Evolutionary conservation across 1,140 invertebrate genomes (phyloP).

Genomic region (Cryptotermes secundus): DNA sequence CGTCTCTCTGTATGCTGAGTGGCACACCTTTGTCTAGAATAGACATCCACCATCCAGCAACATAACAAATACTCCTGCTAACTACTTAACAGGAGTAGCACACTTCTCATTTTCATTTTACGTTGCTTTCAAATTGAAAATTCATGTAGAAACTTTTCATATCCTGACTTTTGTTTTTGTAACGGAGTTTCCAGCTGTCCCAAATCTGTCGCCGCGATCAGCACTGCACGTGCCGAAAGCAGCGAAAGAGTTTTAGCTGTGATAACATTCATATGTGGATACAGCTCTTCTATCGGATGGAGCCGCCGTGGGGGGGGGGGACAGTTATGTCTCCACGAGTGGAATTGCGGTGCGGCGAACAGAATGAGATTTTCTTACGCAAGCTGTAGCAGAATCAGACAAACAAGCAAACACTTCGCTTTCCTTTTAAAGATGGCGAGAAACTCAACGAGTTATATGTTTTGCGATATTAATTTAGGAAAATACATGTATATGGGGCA

Average conservation of each 20-base stretch:
- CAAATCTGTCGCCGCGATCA: not conserved
- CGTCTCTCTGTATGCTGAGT: not conserved
- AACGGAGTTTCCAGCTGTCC: not conserved
- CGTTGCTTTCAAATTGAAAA: not conserved
- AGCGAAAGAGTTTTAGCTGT: not conserved
- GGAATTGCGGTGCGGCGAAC: too few species aligned
- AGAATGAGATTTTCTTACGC: too few species aligned
- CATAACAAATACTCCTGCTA: not conserved
- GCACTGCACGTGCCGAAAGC: not conserved
- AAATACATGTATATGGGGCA: too few species aligned
- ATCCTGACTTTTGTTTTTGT: not conserved
- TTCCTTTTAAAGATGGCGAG: too few species aligned
- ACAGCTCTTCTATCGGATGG: too few species aligned
- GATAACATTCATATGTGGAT: not conserved
- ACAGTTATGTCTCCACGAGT: too few species aligned
- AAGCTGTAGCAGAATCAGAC: too few species aligned
- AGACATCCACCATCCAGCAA: not conserved
- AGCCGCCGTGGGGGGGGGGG: too few species aligned
- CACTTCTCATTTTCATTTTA: not conserved
- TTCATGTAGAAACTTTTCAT: not conserved
- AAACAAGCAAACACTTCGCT: too few species aligned
- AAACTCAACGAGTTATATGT: too few species aligned
- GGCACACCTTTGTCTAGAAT: not conserved
- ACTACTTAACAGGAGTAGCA: not conserved
- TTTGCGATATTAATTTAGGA: too few species aligned